A percentile compares a stretch with the other conserved stretches of the same genome.
phyloP scores from a whole-genome alignment of 2,888 invertebrate species.

The Drosophila algonquin region DNA sequence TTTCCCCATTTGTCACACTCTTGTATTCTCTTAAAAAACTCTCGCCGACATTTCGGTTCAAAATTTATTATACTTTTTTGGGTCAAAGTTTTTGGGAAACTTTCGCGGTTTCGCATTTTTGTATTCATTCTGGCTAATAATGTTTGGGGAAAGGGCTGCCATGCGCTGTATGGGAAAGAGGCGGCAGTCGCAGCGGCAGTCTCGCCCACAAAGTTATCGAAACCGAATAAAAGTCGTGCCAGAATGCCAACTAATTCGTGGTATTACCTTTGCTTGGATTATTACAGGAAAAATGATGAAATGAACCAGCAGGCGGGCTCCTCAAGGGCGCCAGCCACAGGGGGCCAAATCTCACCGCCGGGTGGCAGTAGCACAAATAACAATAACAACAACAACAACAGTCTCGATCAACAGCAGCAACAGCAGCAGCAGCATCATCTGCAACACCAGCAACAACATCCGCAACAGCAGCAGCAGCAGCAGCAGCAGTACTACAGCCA shows the following conservation, averaged over 20 bases:
- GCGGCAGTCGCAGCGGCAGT: background rate
- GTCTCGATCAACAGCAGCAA: conserved; percentile 66
- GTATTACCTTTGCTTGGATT: conserved; percentile 37
- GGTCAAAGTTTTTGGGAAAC: too few relatives aligned
- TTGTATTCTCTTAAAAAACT: background rate
- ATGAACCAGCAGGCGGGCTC: conserved; percentile 85
- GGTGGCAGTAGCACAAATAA: conserved; percentile 80
- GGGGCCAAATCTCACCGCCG: conserved; percentile 84
- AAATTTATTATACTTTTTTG: conserved; percentile 3
- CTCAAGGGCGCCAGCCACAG: conserved; percentile 85
- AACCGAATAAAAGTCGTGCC: background rate
- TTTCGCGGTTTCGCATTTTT: background rate
- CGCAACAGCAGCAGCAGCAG: conserved; percentile 44
- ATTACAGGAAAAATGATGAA: conserved; percentile 84
- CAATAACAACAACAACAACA: conserved; percentile 69
- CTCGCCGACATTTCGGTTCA: background rate
- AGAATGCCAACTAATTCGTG: conserved; percentile 39
- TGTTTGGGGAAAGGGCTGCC: conserved; percentile 1
- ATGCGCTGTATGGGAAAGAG: background rate
- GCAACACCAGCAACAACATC: conserved; percentile 71
- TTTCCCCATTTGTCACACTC: background rate
- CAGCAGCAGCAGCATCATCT: conserved; percentile 72
- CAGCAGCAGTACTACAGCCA: conserved; percentile 57
- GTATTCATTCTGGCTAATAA: background rate
- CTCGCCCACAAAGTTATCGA: conserved; percentile 3